Evolutionary conservation across 2,888 invertebrate species (phyloP).

Genomic region (Cataglyphis cursor): DNA sequence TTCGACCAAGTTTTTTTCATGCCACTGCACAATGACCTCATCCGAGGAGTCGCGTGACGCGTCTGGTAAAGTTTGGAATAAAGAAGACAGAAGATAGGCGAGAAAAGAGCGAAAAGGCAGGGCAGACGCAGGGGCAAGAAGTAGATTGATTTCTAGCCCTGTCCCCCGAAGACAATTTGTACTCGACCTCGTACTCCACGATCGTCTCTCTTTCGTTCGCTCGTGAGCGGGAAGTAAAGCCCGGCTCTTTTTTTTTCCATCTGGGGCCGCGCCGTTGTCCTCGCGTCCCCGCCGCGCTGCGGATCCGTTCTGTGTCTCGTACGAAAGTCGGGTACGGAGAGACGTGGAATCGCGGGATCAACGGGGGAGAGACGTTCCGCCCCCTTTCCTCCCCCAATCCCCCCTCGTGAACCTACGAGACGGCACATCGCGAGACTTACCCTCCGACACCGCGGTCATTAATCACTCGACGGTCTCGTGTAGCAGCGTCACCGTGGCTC

Average conservation of each 20-base stretch:
- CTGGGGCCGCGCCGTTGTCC: slow-evolving; percentile 13
- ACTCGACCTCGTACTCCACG: slow-evolving; percentile 78
- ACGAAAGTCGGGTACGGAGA: slow-evolving; percentile 74
- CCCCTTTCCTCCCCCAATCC: neutral
- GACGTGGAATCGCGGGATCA: slow-evolving; percentile 70
- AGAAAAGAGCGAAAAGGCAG: slow-evolving; percentile 39
- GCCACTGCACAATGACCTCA: slow-evolving; percentile 73
- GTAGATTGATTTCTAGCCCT: slow-evolving; percentile 82
- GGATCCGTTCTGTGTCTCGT: slow-evolving; percentile 61
- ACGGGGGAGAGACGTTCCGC: slow-evolving; percentile 61
- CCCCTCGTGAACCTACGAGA: slow-evolving; percentile 62
- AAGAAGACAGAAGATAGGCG: slow-evolving; percentile 64
- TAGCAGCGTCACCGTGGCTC: slow-evolving; percentile 68
- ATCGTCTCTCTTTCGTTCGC: slow-evolving; percentile 79
- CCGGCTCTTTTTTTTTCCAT: slow-evolving; percentile 68
- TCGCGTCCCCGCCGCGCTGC: slow-evolving; percentile 45
- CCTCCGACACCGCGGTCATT: slow-evolving; percentile 81
- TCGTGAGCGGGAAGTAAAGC: slow-evolving; percentile 81
- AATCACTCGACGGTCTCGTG: slow-evolving; percentile 80
- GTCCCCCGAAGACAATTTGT: slow-evolving; percentile 83
- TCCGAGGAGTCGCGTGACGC: slow-evolving; percentile 67
- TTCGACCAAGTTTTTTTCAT: slow-evolving; percentile 70
- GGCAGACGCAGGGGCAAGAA: slow-evolving; percentile 74
- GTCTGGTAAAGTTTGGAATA: slow-evolving; percentile 75
- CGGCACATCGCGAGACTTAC: slow-evolving; percentile 78